Evolutionary conservation across 2,797 vertebrate species (phyloP), one percentile per base, ranked within the genome.

Genomic region (Poeciliopsis turneri): DNA sequence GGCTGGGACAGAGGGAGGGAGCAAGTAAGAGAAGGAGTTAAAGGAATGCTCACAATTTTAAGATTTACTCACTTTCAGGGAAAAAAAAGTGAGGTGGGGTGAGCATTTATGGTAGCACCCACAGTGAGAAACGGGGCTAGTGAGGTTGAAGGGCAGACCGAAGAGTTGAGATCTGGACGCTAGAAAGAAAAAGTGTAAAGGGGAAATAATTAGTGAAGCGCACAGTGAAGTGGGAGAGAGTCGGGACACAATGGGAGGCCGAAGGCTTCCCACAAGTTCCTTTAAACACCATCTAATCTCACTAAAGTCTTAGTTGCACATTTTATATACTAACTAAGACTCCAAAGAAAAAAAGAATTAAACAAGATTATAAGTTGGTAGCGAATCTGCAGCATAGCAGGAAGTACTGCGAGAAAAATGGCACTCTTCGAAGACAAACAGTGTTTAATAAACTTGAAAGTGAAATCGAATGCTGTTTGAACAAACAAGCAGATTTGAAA

Each of bases 11-110:
- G 87, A 89, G 90, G 85, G 86, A 86, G 87, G 88, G 84, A 87
- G 88, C 59, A 69, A 43, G 78, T 74, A 71, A 43, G 79, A 59
- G 91, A 92, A 93, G 91, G 92, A 93, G 93, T 93, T 94, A 94
- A 94, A 93, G 85, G 76, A 92, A 88, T 47, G 85, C 89, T 88
- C 79, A 83, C 78, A 82, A 86, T 91, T 90, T 90, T 84, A 85
- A 90, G 86, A 90, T 88, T 90, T 77, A 87, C 86, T 88, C 86
- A 86, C 82, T 93, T 84, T 69, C 68, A 81, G 73, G 84, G 1
- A 8, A 41, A 41, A 90, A 86, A 90, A 87, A 86, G 78, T 87
- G 86, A 89, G 85, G 80, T 75, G 74, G 82, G 86, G 82, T 77
- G 82, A 80, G 77, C 78, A 78, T 89, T 91, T 84, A 83, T 71